Evolutionary conservation across 2,797 vertebrate species (phyloP), one percentile per base, ranked within the genome.

Genomic region (Allobates femoralis): DNA sequence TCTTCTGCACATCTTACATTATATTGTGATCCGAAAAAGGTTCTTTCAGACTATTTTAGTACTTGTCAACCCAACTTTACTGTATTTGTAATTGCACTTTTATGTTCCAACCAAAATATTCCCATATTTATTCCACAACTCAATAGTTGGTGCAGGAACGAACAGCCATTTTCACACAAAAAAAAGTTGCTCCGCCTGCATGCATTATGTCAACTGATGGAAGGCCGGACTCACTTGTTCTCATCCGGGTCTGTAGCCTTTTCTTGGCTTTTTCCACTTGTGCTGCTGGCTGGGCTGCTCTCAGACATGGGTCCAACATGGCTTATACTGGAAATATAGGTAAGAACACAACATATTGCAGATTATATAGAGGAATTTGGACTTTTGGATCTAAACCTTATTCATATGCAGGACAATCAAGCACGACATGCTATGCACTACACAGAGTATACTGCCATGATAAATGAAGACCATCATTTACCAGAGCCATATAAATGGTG

Each of bases 261-360:
- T 79, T 95, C 94, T 0, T 92, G 96, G 94, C 95, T 96, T 88
- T 93, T 93, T 87, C 95, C 91, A 0, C 96, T 96, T 89, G 90
- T 89, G 69, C 95, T 97, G 92, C 97, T 96, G 90, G 94, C 92
- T 0, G 97, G 97, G 89, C 98, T 99, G 94, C 95, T 97, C 90
- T 98, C 98, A 0, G 97, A 96, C 87, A 98, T 96, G 87, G 97
- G 97, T 0, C 97, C 97, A 21, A 97, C 98, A 0, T 98, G 96
- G 92, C 98, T 99, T 92, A 99, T 96, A 88, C 98, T 99, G 93
- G 19, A 71, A 26, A 12, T 19, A 34, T 6, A 10, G 10, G 34
- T 41, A 10, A 37, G 32, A 41, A 71, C 67, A 71, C 19, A 41
- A n/a, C 34, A 71, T 5, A 69, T 37, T 37, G 7, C 19, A 69